These are phyloP conservation scores for Pterocles gutturalis DNA, from an alignment of 2,113 vertebrate genomes.

Conservation along the genomic window DNA sequence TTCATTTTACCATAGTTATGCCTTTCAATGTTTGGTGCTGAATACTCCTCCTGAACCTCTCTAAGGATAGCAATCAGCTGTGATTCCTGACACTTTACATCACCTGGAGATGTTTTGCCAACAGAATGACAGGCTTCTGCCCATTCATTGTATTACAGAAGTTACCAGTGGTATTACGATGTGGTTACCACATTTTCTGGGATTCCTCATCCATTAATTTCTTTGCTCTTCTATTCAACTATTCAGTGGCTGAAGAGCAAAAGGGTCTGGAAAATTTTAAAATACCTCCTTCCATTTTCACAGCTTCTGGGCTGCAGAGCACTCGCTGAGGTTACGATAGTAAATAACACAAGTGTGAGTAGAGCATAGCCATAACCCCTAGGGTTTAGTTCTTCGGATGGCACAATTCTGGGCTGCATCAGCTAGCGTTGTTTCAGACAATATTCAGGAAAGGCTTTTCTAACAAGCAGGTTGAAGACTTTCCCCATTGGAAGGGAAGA, in stretches of 20 bases:
- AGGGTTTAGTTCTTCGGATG: not conserved
- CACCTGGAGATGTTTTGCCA: not conserved
- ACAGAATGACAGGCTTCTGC: not conserved
- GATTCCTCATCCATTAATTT: not conserved
- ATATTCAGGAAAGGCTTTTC: not conserved
- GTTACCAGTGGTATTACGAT: not conserved
- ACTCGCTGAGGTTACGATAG: accelerated
- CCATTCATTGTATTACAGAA: not conserved
- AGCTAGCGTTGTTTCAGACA: not conserved
- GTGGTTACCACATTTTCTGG: not conserved
- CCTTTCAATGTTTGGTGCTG: not conserved
- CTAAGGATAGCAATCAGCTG: not conserved
- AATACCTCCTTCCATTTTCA: not conserved
- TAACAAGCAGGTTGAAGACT: not conserved
- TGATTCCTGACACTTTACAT: not conserved
- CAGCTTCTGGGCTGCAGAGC: not conserved
- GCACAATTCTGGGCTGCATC: not conserved
- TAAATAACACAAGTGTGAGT: not conserved
- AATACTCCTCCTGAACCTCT: not conserved
- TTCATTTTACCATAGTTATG: not conserved
- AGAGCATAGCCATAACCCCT: not conserved
- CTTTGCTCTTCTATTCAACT: not conserved
- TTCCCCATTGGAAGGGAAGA: not conserved
- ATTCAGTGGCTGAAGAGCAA: not conserved
- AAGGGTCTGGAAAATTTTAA: not conserved